Percentiles rank a stretch among this genome's conserved stretches.
Evolutionary conservation across 30 jellyfish, hydroid and myxozoan genomes (phyloP).

Genomic region (Cassiopea xamachana): DNA sequence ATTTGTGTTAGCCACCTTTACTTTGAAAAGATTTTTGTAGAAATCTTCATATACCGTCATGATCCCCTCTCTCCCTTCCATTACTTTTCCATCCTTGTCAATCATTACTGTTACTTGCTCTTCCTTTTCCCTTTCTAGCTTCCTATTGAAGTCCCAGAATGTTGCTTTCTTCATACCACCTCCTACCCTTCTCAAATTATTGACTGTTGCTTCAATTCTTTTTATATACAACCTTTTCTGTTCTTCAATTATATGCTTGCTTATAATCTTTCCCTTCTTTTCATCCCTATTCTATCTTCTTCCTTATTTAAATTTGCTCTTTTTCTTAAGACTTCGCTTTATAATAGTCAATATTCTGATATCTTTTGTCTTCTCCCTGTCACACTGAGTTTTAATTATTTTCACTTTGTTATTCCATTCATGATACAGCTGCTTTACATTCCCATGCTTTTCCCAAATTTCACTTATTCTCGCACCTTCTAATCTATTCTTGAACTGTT

Average conservation of each 20-base stretch:
- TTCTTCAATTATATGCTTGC: slow-evolving; percentile 13
- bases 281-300: slow-evolving; percentile 7
- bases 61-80: background rate
- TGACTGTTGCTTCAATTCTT: slow-evolving; percentile 2
- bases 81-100: slow-evolving; percentile 7
- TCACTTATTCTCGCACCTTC: background rate
- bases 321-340: slow-evolving; percentile 21
- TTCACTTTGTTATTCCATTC: slow-evolving; percentile 16
- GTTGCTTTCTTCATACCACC: slow-evolving; percentile 55
- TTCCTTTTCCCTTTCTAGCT: slow-evolving; percentile 14
- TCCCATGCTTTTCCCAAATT: background rate
- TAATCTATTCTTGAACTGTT: background rate
- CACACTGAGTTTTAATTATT: slow-evolving; percentile 3
- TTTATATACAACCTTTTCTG: background rate
- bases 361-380: slow-evolving; percentile 3
- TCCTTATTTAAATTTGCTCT: background rate
- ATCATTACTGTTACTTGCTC: slow-evolving; percentile 16
- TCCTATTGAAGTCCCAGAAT: slow-evolving; percentile 50
- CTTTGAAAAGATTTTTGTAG: slow-evolving; percentile 25
- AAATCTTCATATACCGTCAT: background rate
- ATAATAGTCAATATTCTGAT: slow-evolving; percentile 3
- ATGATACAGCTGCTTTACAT: background rate
- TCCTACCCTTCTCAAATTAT: slow-evolving; percentile 39
- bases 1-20: slow-evolving; percentile 1
- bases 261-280: slow-evolving; percentile 14